These are phyloP conservation scores for Oncorhynchus mykiss DNA, from an alignment of 2,113 vertebrate genomes.

Conservation along the genomic window DNA sequence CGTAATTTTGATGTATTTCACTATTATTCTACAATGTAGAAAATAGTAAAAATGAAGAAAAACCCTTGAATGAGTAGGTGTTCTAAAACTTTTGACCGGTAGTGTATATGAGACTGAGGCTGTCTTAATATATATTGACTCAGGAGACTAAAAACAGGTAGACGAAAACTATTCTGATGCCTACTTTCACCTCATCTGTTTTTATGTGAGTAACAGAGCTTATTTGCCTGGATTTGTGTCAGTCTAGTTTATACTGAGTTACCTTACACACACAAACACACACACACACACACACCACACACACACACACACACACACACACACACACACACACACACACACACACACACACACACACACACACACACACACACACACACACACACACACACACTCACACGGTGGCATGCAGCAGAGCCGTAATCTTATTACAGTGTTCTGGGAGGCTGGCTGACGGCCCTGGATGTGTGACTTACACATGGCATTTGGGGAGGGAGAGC, in stretches of 20 bases:
- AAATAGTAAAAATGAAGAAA: no score
- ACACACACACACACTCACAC: slow-evolving; percentile 34
- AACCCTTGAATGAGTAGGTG: no score
- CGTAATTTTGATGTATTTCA: no score
- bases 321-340: slow-evolving; percentile 42
- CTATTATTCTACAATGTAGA: no score
- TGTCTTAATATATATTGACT: no score
- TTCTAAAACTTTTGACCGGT: no score
- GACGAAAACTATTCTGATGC: no score
- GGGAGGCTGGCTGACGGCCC: slow-evolving; percentile 57
- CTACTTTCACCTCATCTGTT: no score
- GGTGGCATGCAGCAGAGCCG: slow-evolving; percentile 55
- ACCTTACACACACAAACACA: slow-evolving; percentile 24
- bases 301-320: slow-evolving; percentile 34
- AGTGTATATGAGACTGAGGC: no score
- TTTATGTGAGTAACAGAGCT: slow-evolving; percentile 22
- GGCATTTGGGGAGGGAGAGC: slow-evolving; percentile 63
- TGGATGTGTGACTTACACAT: slow-evolving; percentile 60
- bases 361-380: slow-evolving; percentile 36
- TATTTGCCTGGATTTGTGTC: slow-evolving; percentile 29
- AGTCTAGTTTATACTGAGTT: no score
- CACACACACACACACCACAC: slow-evolving; percentile 35
- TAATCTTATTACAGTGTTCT: slow-evolving; percentile 73
- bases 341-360: slow-evolving; percentile 37
- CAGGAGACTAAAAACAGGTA: no score